Conservation (phyloP, 1,140 invertebrate species). For the Lordiphosa stackelbergi region DNA sequence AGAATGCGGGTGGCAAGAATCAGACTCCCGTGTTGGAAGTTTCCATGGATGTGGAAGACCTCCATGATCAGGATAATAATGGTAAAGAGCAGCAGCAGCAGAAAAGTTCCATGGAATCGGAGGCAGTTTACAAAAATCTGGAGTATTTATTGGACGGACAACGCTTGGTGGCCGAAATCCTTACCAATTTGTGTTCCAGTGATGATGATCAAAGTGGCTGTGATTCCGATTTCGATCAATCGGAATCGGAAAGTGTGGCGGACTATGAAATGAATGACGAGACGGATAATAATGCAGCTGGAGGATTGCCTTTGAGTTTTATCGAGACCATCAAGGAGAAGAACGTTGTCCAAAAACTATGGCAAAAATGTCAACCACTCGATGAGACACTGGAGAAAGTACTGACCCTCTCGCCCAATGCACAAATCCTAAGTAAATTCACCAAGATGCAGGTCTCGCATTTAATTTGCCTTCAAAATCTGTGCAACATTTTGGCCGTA, state of each 20-base stretch:
- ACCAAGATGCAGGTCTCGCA: slow-evolving; percentile 50
- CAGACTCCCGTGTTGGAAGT: slow-evolving; percentile 29
- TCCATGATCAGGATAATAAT: slow-evolving; percentile 11
- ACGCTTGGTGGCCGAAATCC: slow-evolving; percentile 83
- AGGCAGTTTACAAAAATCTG: slow-evolving; percentile 77
- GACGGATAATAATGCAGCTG: slow-evolving; percentile 35
- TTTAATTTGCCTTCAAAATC: slow-evolving; percentile 59
- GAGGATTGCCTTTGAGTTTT: slow-evolving; percentile 52
- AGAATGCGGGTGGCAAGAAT: slow-evolving; percentile 12
- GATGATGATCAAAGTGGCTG: slow-evolving; percentile 72
- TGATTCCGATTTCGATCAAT: slow-evolving; percentile 43
- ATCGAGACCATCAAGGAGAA: slow-evolving; percentile 44
- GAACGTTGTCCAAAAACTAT: slow-evolving; percentile 49
- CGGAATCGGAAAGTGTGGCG: slow-evolving; percentile 59
- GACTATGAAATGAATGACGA: slow-evolving; percentile 52
- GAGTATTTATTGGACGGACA: slow-evolving; percentile 81
- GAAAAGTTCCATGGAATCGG: slow-evolving; percentile 16
- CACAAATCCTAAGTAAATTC: slow-evolving; percentile 19
- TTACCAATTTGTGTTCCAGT: slow-evolving; percentile 84
- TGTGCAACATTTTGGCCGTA: slow-evolving; percentile 43
- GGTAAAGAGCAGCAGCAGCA: slow-evolving; percentile 4
- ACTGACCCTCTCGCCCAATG: slow-evolving; percentile 16
- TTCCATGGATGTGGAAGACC: slow-evolving; percentile 35
- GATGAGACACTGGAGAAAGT: slow-evolving; percentile 21
- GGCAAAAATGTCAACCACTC: slow-evolving; percentile 33